Evolutionary conservation across 2,113 vertebrate genomes (phyloP).

Genomic region (Pomatostomus ruficeps): DNA sequence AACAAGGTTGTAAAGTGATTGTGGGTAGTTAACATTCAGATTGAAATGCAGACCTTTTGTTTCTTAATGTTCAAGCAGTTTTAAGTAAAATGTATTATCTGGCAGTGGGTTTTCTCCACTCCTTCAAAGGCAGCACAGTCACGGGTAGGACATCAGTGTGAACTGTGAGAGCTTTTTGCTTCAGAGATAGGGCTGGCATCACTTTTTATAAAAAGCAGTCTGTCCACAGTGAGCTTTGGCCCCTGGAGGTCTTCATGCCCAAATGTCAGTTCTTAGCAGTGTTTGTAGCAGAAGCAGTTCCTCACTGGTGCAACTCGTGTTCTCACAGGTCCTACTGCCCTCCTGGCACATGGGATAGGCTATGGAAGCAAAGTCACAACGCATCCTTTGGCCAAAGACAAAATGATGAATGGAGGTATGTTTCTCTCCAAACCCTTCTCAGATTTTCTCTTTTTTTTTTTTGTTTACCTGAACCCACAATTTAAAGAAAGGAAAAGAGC

Average conservation of each 20-base stretch:
- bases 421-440: neutral
- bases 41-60: neutral
- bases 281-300: neutral
- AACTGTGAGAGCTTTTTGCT: neutral
- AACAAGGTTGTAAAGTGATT: neutral
- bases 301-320: neutral
- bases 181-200: neutral
- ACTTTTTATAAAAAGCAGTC: neutral
- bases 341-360: slow-evolving; percentile 90
- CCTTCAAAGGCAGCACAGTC: neutral
- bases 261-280: neutral
- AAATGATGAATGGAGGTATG: slow-evolving; percentile 94
- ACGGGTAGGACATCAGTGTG: neutral
- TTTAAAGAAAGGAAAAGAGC: neutral
- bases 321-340: slow-evolving; percentile 87
- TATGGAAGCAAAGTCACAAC: slow-evolving; percentile 93
- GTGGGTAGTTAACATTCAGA: neutral
- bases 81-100: neutral
- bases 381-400: slow-evolving; percentile 92
- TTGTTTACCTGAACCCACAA: neutral
- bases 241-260: neutral
- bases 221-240: neutral
- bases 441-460: neutral
- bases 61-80: neutral
- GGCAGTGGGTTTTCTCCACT: neutral